Evolutionary conservation across 2,888 invertebrate genomes (phyloP), one percentile per base, ranked within the genome.

Genomic region (Polydesmus complanatus): DNA sequence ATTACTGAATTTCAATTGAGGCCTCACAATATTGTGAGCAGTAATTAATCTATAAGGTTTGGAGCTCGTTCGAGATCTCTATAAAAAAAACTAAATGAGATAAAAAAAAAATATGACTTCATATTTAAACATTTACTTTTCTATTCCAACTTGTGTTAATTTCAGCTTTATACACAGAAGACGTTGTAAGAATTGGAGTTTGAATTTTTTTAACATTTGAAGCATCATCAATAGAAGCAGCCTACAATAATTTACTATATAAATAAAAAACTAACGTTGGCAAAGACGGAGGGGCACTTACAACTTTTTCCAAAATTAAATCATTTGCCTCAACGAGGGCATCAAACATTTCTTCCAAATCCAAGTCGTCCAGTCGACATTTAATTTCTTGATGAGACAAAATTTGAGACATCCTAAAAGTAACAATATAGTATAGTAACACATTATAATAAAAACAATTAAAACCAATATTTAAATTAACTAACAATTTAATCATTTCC

Each of bases 1-100:
- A 66, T 87, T 86, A 69, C 85, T 85, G 70, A 95, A 96, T 65
- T 80, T 80, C 21, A 86, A 74, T 73, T 96, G 96, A 0, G 95
- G 94, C 59, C 90, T 79, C 22, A 70, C 64, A 69, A 88, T 80
- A 72, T 86, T 85, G 71, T 83, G 83, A 0, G 82, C 85, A 0
- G 84, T 81, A 51, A 86, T 75, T 14, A 88, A 49, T n/a, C 55
- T 23, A 60, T n/a, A 60, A 3, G n/a, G 19, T 52, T 52, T 18
- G 11, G 23, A 48, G n/a, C 2, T 27, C 53, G 11, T 77, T 77
- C 0, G 79, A 74, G n/a, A 60, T 61, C 61, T 79, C 75, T 3
- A 53, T 37, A 49, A 60, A 55, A 18, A 58, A 48, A 56, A 64
- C 52, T 54, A 37, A 62, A 59, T 48, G 27, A 50, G 25, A 8